Evolutionary conservation across 37 sponge, comb jelly and placozoan species (phyloP), one percentile per base, ranked within the genome.

Genomic region (Hormiphora californensis): DNA sequence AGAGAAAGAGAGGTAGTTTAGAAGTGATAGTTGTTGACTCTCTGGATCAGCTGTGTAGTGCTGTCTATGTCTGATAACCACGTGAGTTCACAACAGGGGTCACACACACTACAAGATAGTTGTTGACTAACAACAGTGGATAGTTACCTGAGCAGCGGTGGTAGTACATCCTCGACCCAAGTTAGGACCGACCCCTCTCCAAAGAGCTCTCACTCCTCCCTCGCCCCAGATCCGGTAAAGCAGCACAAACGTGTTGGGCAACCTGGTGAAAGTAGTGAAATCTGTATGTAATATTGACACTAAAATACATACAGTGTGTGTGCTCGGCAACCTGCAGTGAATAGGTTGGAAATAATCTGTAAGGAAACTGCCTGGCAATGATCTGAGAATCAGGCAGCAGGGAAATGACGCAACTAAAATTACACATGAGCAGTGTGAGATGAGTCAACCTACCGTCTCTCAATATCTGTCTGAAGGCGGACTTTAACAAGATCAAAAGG

Each of bases 401-500:
- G 53, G 53, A 49, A 49, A 49, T 49, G 53, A 17, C 12, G 53
- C 53, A 49, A 49, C 53, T 17, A 49, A 17, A 49, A 17, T 49
- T 49, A 17, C 53, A 49, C 9, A 49, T 49, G 53, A 49, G 15
- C 9, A 49, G 53, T 15, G 15, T 49, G 53, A 9, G 15, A 57
- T 30, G 61, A 57, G 25, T 49, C 53, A 57, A n/a, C 61, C 27
- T 15, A 57, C 61, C 27, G n/a, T 30, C 61, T 5, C 61, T 57
- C 30, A 5, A 57, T 15, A 12, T 63, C 41, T n/a, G 68, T 57
- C 38, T 87, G 88, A 69, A 78, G 33, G 40, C 88, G 73, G 32
- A 87, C 68, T 22, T 87, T 87, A 15, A 87, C 88, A 37, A 87
- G 27, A 25, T 87, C 88, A 37, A 38, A 39, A 17, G 88, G 88